Conservation (phyloP, 2,888 invertebrate genomes). For the Hoplodrina ambigua region DNA sequence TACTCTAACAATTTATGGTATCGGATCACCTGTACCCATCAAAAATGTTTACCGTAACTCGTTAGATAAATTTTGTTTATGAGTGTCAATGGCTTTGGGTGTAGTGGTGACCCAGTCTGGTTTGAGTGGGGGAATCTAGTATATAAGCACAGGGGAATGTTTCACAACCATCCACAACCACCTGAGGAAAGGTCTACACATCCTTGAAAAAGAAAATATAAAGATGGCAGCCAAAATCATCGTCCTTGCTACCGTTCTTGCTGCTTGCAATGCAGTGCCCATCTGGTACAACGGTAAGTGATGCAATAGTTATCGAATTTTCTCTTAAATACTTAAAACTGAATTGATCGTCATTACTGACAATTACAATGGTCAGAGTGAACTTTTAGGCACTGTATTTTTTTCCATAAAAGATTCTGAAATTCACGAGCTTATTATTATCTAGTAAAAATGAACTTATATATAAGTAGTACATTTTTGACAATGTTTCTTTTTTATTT, state of each 20-base stretch:
- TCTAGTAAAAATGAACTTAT: background rate
- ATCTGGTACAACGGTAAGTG: slow-evolving; percentile 71
- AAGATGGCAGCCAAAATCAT: slow-evolving; percentile 81
- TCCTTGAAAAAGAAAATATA: slow-evolving; percentile 65
- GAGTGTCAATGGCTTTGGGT: slow-evolving; percentile 82
- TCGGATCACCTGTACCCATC: slow-evolving; percentile 75
- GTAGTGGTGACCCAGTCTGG: slow-evolving; percentile 78
- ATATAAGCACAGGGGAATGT: slow-evolving; percentile 85
- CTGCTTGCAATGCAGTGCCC: slow-evolving; percentile 76
- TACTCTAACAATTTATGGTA: slow-evolving; percentile 74
- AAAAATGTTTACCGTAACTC: slow-evolving; percentile 81
- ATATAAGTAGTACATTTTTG: no score
- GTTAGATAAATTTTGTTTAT: slow-evolving; percentile 79
- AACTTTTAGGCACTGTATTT: background rate
- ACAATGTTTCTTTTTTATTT: background rate
- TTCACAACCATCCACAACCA: slow-evolving; percentile 81
- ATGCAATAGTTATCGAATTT: slow-evolving; percentile 29
- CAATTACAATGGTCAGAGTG: background rate
- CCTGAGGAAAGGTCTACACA: slow-evolving; percentile 77
- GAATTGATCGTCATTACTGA: slow-evolving; percentile 8
- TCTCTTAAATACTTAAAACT: background rate
- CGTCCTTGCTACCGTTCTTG: slow-evolving; percentile 73
- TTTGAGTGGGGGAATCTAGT: slow-evolving; percentile 81
- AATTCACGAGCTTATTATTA: background rate
- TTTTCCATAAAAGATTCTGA: background rate